phyloP scores from a whole-genome alignment of 2,113 vertebrate genomes.

The Daphoenositta chrysoptera region DNA sequence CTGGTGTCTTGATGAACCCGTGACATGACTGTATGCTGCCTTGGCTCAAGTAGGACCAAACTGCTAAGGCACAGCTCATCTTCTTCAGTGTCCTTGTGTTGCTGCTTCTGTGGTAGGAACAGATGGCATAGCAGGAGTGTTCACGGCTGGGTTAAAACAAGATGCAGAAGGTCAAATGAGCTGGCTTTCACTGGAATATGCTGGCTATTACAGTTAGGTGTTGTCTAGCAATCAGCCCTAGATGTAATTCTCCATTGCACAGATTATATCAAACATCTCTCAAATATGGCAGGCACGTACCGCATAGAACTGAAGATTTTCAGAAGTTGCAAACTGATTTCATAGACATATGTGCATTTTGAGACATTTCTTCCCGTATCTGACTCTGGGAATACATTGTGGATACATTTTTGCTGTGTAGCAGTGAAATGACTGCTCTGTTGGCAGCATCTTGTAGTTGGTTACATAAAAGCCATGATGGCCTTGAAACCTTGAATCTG shows the following conservation, averaged over 20 bases:
- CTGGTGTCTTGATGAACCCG: background rate
- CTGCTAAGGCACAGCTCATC: background rate
- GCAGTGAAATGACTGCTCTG: background rate
- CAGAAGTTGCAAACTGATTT: background rate
- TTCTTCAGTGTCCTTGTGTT: background rate
- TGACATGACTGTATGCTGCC: background rate
- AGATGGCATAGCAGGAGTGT: slow-evolving; percentile 26
- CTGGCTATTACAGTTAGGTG: background rate
- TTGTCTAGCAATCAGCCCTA: background rate
- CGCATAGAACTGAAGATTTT: background rate
- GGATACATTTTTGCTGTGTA: background rate
- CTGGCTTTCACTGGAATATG: background rate
- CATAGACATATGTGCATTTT: background rate
- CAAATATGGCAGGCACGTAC: background rate
- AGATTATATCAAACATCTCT: background rate
- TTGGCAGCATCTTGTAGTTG: background rate
- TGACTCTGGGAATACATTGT: background rate
- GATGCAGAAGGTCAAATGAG: background rate
- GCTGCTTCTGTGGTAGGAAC: background rate
- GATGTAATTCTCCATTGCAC: background rate
- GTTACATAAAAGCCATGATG: background rate
- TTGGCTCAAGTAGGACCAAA: background rate
- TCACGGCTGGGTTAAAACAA: background rate
- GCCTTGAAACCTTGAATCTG: background rate
- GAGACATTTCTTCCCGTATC: background rate